Base-by-base conservation (phyloP, 2,888 invertebrate species). In the Cataglyphis livida region DNA sequence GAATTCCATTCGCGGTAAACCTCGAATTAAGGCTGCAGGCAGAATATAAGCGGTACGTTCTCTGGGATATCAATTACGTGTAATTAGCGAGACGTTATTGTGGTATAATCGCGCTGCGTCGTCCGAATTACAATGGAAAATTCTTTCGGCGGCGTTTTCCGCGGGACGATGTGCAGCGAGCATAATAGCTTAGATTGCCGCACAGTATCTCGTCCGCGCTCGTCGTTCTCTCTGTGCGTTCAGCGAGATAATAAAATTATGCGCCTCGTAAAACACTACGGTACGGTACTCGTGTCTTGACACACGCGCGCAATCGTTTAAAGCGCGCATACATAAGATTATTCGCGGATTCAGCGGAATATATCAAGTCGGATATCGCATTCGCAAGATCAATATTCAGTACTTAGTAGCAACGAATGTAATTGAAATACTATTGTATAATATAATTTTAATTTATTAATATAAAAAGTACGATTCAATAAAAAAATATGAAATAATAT, bases 81-180 rank as follows among this genome's bases (percentile, higher is more conserved):
- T 71, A 79, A 79, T 71, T 79, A 79, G 59, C 78, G 78, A 48
- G 78, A 48, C 18, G 71, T 71, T 59, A 71, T 78, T 71, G 73
- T 59, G 59, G 41, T 18, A 35, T 59, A 79, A 78, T 78, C 44
- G 59, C 32, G 32, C 78, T 28, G 57, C 57, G 68, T 76, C 68
- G 57, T 21, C 28, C 78, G 44, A 79, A 71, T 71, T 79, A 71
- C 73, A 59, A 71, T 59, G 59, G 32, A 18, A 7, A 41, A 57
- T 71, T 79, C 59, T 71, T 59, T 59, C 57, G 25, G 44, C 71
- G 18, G 57, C 78, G 21, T 28, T 59, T 70, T 18, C 0, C 71
- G 7, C n/a, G 48, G 48, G 18, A 48, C 57, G n/a, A n/a, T 78
- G 70, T 38, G 38, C 59, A 57, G 32, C 38, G 73, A 59, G 66